A percentile compares a stretch with the other conserved stretches of the same genome.
phyloP scores from a whole-genome alignment of 2,888 invertebrate species.

The Sicus ferrugineus region DNA sequence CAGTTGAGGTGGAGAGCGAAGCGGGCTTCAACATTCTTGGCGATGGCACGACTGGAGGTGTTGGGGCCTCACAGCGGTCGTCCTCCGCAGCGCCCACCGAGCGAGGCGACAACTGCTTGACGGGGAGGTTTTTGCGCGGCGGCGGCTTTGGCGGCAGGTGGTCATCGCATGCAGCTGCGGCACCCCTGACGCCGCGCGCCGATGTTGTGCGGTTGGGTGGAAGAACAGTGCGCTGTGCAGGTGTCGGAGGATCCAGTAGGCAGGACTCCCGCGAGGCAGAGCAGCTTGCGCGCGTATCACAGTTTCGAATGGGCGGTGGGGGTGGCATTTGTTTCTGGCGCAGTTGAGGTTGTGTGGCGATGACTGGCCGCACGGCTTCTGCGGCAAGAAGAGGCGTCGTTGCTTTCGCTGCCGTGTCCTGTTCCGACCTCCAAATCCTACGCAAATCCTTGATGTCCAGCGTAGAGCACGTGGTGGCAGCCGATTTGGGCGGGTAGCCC shows the following conservation, averaged over 20 bases:
- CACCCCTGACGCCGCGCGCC: constrained; percentile 42
- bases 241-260: constrained; percentile 40
- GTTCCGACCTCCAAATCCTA: constrained; percentile 46
- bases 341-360: constrained; percentile 53
- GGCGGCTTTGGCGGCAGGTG: constrained; percentile 40
- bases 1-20: not conserved
- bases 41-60: not conserved
- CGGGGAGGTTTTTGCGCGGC: constrained; percentile 36
- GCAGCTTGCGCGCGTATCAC: constrained; percentile 50
- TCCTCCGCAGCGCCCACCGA: not conserved
- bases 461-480: constrained; percentile 38
- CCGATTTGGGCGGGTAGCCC: constrained; percentile 44
- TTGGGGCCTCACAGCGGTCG: not conserved
- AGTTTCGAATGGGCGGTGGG: constrained; percentile 52
- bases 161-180: constrained; percentile 23
- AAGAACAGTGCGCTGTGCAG: constrained; percentile 46
- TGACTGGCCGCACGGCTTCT: constrained; percentile 46
- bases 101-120: not conserved
- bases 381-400: not conserved
- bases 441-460: constrained; percentile 50
- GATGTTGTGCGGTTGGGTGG: constrained; percentile 56
- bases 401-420: constrained; percentile 13
- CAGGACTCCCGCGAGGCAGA: constrained; percentile 25
- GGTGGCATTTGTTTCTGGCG: constrained; percentile 43
- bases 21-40: not conserved